A percentile compares a stretch with the other conserved stretches of the same genome.
Conservation (phyloP, 92 coral and sea anemone genomes). For the Zoanthus sansibaricus region DNA sequence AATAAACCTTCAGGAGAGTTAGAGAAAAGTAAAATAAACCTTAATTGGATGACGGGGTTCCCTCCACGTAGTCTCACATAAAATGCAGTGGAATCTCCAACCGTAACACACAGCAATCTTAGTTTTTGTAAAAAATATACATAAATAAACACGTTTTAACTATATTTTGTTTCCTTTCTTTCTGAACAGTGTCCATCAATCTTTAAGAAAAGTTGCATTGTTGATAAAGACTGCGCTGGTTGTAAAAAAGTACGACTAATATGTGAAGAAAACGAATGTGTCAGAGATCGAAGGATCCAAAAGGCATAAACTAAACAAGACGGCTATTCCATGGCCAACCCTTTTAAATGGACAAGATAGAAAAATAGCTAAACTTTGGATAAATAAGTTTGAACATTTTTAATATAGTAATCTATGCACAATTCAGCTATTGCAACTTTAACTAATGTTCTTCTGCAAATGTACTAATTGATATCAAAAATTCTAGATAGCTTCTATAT, state of each 20-base stretch:
- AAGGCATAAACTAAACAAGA: background rate
- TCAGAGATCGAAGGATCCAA: background rate
- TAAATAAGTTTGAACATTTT: background rate
- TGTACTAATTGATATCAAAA: background rate
- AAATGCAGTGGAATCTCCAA: too few relatives aligned
- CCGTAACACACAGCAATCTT: too few relatives aligned
- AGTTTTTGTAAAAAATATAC: too few relatives aligned
- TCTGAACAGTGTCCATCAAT: conserved; percentile 21
- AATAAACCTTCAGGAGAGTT: too few relatives aligned
- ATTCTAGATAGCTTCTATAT: background rate
- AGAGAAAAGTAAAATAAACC: too few relatives aligned
- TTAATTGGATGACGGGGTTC: too few relatives aligned
- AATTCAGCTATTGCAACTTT: background rate
- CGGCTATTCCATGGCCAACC: background rate
- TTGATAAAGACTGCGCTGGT: conserved; percentile 19
- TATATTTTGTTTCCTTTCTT: background rate
- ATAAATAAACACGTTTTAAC: background rate
- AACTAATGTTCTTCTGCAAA: background rate
- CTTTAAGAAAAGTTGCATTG: conserved; percentile 7
- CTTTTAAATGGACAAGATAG: background rate
- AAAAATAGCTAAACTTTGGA: background rate
- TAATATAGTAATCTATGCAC: background rate
- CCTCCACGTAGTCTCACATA: too few relatives aligned
- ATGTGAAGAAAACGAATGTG: conserved; percentile 35
- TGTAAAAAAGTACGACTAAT: conserved; percentile 5